Evolutionary conservation across 2,888 invertebrate species (phyloP).

Genomic region (Mimas tiliae): DNA sequence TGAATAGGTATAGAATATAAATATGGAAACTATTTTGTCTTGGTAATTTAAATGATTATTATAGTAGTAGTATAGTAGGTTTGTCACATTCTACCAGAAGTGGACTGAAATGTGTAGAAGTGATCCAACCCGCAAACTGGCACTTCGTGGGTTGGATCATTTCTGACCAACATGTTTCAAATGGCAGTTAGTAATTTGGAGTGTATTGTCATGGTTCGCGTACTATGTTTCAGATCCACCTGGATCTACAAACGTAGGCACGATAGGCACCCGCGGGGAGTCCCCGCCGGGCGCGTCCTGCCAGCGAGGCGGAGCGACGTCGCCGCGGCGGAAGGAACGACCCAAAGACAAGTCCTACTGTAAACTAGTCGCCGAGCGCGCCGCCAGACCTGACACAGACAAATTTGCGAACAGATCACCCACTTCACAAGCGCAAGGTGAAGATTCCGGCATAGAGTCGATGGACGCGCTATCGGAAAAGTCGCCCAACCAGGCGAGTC

Average conservation of each 20-base stretch:
- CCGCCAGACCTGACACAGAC: slow-evolving; percentile 56
- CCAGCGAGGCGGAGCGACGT: slow-evolving; percentile 58
- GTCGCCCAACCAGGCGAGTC: slow-evolving; percentile 94
- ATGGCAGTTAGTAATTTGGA: neutral
- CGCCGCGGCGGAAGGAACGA: slow-evolving; percentile 69
- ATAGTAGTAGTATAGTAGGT: too few species aligned
- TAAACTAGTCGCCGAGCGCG: slow-evolving; percentile 82
- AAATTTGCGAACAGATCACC: slow-evolving; percentile 77
- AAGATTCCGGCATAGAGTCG: slow-evolving; percentile 96
- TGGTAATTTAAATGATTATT: too few species aligned
- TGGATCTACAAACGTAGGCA: slow-evolving; percentile 89
- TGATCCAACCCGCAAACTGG: too few species aligned
- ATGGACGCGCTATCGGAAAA: slow-evolving; percentile 97
- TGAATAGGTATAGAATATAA: too few species aligned
- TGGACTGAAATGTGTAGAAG: too few species aligned
- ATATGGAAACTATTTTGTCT: too few species aligned
- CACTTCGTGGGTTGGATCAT: too few species aligned
- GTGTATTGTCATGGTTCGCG: slow-evolving; percentile 3
- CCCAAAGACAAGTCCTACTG: slow-evolving; percentile 84
- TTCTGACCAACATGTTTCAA: too few species aligned
- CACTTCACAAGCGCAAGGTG: slow-evolving; percentile 87
- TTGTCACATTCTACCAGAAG: too few species aligned
- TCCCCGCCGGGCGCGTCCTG: slow-evolving; percentile 67
- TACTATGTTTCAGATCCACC: slow-evolving; percentile 71
- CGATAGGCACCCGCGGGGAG: slow-evolving; percentile 72